A percentile compares a stretch with the other conserved stretches of the same genome.
phyloP scores from a whole-genome alignment of 2,888 invertebrate genomes.

The Thyatira batis region DNA sequence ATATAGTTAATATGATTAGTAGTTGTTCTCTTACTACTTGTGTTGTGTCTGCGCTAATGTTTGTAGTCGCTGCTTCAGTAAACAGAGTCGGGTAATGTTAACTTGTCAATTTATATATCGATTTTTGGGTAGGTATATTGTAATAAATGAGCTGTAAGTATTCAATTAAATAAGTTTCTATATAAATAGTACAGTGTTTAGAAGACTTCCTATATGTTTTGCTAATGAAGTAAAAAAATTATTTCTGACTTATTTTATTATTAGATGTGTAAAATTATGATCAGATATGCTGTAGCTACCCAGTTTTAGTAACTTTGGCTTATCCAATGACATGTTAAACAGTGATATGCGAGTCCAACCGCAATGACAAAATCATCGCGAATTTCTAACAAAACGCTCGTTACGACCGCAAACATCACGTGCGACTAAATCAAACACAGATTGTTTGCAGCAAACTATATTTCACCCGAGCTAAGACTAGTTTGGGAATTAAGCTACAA shows the following conservation, averaged over 20 bases:
- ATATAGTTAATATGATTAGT: slow-evolving; percentile 79
- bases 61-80: slow-evolving; percentile 8
- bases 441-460: slow-evolving; percentile 51
- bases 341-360: not conserved
- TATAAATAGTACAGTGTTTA: too few relatives aligned
- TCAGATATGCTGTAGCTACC: too few relatives aligned
- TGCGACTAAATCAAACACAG: slow-evolving; percentile 29
- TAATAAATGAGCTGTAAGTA: too few relatives aligned
- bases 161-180: too few relatives aligned
- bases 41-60: slow-evolving; percentile 26
- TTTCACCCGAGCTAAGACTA: slow-evolving; percentile 69
- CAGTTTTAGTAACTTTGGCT: not conserved
- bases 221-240: too few relatives aligned
- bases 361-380: not conserved
- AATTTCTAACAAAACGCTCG: not conserved
- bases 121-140: not conserved
- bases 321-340: not conserved
- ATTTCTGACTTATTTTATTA: too few relatives aligned
- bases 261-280: too few relatives aligned
- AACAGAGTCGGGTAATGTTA: slow-evolving; percentile 3
- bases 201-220: too few relatives aligned
- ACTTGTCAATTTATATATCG: slow-evolving; percentile 1
- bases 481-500: slow-evolving; percentile 79
- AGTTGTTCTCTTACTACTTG: slow-evolving; percentile 62
- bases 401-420: slow-evolving; percentile 18